Conservation (phyloP, 2,113 vertebrate species). For the Odobenus rosmarus region DNA sequence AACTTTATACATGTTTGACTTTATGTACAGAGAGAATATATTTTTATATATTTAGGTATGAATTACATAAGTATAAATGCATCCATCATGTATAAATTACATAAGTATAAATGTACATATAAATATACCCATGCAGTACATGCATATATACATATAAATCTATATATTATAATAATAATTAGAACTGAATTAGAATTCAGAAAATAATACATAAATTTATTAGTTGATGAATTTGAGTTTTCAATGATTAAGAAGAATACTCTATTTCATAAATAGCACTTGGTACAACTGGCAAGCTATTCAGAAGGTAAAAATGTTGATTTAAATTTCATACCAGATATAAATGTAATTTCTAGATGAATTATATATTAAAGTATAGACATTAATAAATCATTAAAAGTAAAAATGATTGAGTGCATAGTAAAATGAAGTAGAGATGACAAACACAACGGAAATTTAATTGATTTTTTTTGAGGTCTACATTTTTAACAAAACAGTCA, state of each 20-base stretch:
- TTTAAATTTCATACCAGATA: background rate
- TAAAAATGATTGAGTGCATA: background rate
- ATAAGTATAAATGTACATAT: background rate
- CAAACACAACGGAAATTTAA: background rate
- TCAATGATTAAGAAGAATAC: background rate
- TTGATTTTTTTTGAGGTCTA: conserved; percentile 32
- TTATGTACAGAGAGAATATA: background rate
- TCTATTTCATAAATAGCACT: background rate
- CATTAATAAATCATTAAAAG: conserved; percentile 15
- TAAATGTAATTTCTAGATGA: background rate
- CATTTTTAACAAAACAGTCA: conserved; percentile 13
- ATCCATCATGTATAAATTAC: background rate
- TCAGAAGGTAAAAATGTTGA: background rate
- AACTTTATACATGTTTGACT: background rate
- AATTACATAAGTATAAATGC: background rate
- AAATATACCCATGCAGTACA: too few species aligned
- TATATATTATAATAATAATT: background rate
- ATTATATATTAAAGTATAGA: background rate
- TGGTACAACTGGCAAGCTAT: background rate
- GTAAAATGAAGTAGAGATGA: background rate
- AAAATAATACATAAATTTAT: conserved; percentile 3
- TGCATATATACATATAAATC: background rate
- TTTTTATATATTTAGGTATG: background rate
- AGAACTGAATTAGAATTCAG: background rate
- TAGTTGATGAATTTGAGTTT: background rate